Evolutionary conservation across 2,113 vertebrate species (phyloP).

Genomic region (Cyanoramphus novaezelandiae): DNA sequence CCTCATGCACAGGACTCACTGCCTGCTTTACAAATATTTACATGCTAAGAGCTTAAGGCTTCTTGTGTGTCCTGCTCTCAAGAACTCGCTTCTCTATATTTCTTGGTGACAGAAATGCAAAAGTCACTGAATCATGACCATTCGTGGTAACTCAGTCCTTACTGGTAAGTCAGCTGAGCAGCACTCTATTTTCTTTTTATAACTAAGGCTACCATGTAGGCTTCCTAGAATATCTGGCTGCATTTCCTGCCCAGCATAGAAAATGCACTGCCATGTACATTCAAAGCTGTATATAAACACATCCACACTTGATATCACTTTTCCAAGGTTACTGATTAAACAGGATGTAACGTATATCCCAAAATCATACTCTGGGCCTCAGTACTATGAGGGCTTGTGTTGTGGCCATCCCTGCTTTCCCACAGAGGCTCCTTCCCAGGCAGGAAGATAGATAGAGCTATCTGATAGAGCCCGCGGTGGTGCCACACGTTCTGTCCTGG

Average conservation of each 20-base stretch:
- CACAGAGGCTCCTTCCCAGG: background rate
- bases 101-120: background rate
- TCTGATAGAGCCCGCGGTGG: background rate
- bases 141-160: background rate
- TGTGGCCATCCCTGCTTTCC: background rate
- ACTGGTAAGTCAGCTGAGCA: background rate
- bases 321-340: background rate
- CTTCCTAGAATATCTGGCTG: background rate
- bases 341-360: background rate
- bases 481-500: background rate
- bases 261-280: background rate
- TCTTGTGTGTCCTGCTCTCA: constrained; percentile 58
- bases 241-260: background rate
- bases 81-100: background rate
- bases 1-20: background rate
- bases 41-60: constrained; percentile 9
- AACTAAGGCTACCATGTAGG: background rate
- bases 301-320: background rate
- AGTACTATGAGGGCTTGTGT: fast-evolving
- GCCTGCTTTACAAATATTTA: constrained; percentile 67
- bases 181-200: background rate
- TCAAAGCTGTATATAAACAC: background rate
- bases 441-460: too few species aligned
- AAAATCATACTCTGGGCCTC: background rate
- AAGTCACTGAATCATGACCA: background rate